Evolutionary conservation across 2,113 vertebrate species (phyloP).

Genomic region (human (Homo sapiens)): GRCh38 chr18:47619001-47619500

Average conservation of each 20-base stretch:
- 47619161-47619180: background rate
- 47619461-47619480: background rate
- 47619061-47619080: background rate
- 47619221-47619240: background rate
- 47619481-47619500: background rate
- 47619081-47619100: background rate
- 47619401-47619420: rapidly evolving
- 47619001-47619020: background rate
- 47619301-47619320: background rate
- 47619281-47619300: background rate
- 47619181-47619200: background rate
- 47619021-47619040: background rate
- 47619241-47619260: background rate
- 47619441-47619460: background rate
- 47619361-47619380: background rate
- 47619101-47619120: background rate
- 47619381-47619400: background rate
- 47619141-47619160: background rate
- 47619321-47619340: background rate
- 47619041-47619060: background rate
- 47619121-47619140: background rate
- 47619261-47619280: background rate
- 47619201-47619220: background rate
- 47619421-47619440: background rate
- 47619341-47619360: background rate